Evolutionary conservation across 2,888 invertebrate genomes (phyloP), one percentile per base, ranked within the genome.

Genomic region (Acronicta leporina): DNA sequence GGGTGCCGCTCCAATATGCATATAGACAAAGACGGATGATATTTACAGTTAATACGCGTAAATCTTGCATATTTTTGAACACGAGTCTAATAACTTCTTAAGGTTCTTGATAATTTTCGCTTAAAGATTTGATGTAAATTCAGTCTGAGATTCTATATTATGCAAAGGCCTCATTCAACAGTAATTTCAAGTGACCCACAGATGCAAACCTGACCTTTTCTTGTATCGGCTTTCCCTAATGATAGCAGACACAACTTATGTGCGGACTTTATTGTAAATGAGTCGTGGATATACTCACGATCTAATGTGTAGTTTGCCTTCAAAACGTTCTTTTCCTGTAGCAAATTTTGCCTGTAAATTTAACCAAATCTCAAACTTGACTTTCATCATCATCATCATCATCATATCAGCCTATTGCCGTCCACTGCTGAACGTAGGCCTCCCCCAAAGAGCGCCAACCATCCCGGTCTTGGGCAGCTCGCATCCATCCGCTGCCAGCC

Each of bases 21-120:
- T 20, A 16, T 27, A 49, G 61, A 75, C 63, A 74, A 65, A 77
- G 72, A 78, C 25, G 44, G 52, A 75, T 73, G 42, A 43, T 52
- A 42, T 55, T 60, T 45, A 65, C 58, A 51, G 57, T 55, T 64
- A 66, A 61, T 54, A 52, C 33, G 68, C 63, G 63, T 63, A 56
- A 63, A 65, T 50, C 49, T 48, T 57, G 53, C 53, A 53, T 43
- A 49, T 49, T 58, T 27, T 45, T 25, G 45, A 65, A 56, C 52
- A 15, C 27, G 16, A 56, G 45, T 49, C 53, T 62, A 47, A 67
- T 52, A 47, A 50, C 30, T 30, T 50, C 45, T 38, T 55, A 58
- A 61, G 59, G 73, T 57, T 61, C 43, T 69, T 45, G 44, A 38
- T 35, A 48, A 67, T 45, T 55, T 51, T 68, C 68, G 52, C 54